Evolutionary conservation across 2,113 vertebrate genomes (phyloP).

Genomic region (Lycocorax pyrrhopterus): DNA sequence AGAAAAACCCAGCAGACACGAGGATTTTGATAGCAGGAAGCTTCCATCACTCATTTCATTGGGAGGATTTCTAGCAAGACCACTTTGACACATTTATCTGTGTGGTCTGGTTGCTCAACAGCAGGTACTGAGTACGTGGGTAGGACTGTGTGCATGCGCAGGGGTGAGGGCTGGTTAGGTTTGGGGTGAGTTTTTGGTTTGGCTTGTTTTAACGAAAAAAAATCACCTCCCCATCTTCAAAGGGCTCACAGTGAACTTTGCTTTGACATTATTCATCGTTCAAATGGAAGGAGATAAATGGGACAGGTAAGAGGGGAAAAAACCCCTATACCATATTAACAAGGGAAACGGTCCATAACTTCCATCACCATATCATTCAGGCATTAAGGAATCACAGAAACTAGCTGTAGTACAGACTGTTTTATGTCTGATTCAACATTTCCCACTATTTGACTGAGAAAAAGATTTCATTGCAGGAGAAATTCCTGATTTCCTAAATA

Average conservation of each 20-base stretch:
- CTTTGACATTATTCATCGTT: rapidly evolving
- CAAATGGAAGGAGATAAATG: background rate
- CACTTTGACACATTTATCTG: background rate
- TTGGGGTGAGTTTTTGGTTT: background rate
- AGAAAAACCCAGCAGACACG: background rate
- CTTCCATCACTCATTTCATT: background rate
- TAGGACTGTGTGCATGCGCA: rapidly evolving
- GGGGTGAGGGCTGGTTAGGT: background rate
- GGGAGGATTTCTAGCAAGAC: background rate
- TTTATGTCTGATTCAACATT: background rate
- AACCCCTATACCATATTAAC: rapidly evolving
- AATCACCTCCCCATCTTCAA: background rate
- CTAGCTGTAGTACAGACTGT: background rate
- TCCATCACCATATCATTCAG: background rate
- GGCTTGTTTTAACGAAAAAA: background rate
- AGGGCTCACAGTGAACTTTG: background rate
- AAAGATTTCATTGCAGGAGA: background rate
- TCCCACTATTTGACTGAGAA: background rate
- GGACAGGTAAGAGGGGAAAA: background rate
- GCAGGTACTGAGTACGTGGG: rapidly evolving
- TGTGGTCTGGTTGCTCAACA: background rate
- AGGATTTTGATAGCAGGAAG: background rate
- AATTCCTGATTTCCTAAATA: background rate
- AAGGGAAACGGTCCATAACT: background rate
- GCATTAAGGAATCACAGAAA: background rate